A percentile compares a stretch with the other conserved stretches of the same genome.
phyloP scores from a whole-genome alignment of 2,888 invertebrate species.

The Theodoxus fluviatilis region DNA sequence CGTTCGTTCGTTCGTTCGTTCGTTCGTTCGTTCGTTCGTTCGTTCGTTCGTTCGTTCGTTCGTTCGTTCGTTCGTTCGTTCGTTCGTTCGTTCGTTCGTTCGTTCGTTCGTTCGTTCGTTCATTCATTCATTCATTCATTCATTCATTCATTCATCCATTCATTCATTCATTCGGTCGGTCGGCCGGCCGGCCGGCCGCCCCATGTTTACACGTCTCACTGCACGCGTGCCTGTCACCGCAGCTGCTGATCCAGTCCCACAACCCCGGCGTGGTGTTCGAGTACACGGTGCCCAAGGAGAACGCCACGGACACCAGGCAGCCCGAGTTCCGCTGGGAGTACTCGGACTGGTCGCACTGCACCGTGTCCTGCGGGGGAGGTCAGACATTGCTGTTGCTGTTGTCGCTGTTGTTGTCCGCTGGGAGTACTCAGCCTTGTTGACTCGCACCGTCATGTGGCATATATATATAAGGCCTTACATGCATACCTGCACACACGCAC shows the following conservation, averaged over 20 bases:
- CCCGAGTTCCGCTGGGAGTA: constrained; percentile 78
- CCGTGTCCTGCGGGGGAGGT: constrained; percentile 80
- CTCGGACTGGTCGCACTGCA: constrained; percentile 83
- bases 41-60: too few relatives aligned
- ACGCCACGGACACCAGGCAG: constrained; percentile 67
- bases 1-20: too few relatives aligned
- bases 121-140: too few relatives aligned
- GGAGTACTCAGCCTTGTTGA: too few relatives aligned
- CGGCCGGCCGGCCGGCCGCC: too few relatives aligned
- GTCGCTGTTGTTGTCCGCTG: background rate
- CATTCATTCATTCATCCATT: too few relatives aligned
- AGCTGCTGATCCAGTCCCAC: constrained; percentile 76
- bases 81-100: too few relatives aligned
- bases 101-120: too few relatives aligned
- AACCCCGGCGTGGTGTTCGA: constrained; percentile 86
- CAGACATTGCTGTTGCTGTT: constrained; percentile 45
- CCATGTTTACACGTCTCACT: background rate
- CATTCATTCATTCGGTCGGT: too few relatives aligned
- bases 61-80: too few relatives aligned
- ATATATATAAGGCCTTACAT: background rate
- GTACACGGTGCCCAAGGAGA: constrained; percentile 77
- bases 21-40: too few relatives aligned
- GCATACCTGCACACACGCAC: background rate
- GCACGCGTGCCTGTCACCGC: constrained; percentile 27
- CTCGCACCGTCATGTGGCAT: too few relatives aligned